Conservation (phyloP, 2,797 vertebrate genomes). For the Squalus acanthias region DNA sequence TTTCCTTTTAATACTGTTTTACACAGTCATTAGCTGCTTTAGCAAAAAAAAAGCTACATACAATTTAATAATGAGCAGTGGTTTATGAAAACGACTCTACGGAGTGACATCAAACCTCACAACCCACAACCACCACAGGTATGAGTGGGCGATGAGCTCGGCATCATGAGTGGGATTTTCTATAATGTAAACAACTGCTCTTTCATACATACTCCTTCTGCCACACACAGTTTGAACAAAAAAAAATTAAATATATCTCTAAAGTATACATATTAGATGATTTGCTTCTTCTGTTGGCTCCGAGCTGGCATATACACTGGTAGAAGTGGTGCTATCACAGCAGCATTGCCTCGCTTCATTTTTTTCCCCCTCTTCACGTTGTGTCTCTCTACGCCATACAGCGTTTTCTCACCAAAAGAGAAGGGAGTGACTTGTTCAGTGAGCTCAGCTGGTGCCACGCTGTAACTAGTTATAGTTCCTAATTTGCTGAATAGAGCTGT, state of each 20-base stretch:
- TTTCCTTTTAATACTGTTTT: slow-evolving; percentile 12
- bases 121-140: slow-evolving; percentile 25
- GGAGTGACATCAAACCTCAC: slow-evolving; percentile 34
- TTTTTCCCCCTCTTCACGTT: not conserved
- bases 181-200: slow-evolving; percentile 8
- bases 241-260: not conserved
- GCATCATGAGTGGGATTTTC: slow-evolving; percentile 24
- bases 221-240: not conserved
- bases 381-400: not conserved
- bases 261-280: not conserved
- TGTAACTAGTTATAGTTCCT: not conserved
- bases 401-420: not conserved
- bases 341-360: not conserved
- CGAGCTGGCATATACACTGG: not conserved
- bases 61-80: not conserved
- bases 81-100: slow-evolving; percentile 4
- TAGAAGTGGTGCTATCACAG: not conserved
- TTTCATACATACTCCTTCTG: not conserved
- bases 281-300: not conserved
- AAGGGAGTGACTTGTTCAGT: not conserved
- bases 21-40: not conserved
- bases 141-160: slow-evolving; percentile 11
- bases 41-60: not conserved
- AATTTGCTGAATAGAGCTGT: not conserved
- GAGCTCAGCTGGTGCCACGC: not conserved